Base-by-base conservation (phyloP, 2,888 invertebrate species). In the Aspidiotus rigidus region DNA sequence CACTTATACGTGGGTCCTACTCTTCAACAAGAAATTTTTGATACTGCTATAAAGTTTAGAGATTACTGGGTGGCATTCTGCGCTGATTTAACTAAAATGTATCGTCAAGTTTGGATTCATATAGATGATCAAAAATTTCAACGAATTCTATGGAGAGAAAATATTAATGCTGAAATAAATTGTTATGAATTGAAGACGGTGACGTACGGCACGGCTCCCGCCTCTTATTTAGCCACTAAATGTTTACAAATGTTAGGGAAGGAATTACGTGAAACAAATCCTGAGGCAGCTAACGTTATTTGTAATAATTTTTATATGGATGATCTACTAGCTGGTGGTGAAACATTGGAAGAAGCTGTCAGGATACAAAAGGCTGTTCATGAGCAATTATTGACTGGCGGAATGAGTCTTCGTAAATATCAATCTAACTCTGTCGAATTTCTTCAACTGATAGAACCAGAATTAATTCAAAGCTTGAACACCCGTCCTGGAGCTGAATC, bases 71-170 rank as follows among this genome's bases (percentile, higher is more conserved):
- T 57, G 9, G 16, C 16, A n/a, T 56, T 56, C 56, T 56, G n/a
- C 11, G 56, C 56, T 56, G 56, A 56, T 56, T 13, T 56, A 13
- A 15, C 9, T 8, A 56, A 15, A 56, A 56, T 56, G 56, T 56
- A 56, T 56, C 16, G 11, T 15, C 11, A n/a, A 56, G 15, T 56
- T 15, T 8, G 7, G 9, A 15, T 56, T n/a, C 56, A 56, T 56
- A 10, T 15, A 8, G 56, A 56, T 15, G 16, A 56, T 56, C 16
- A 15, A 10, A 56, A 44, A 44, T 44, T 10, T 44, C 49, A 44
- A 11, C 11, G 74, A 10, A 77, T 79, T 8, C 61, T 79, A 7
- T 78, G 78, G 77, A 64, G 76, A 40, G 66, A 72, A 8, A 42
- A 73, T 62, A 70, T 72, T 8, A 53, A 8, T 17, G 28, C 57